Evolutionary conservation across 2,113 vertebrate species (phyloP).

Genomic region (Hypocryptadius cinnamomeus): DNA sequence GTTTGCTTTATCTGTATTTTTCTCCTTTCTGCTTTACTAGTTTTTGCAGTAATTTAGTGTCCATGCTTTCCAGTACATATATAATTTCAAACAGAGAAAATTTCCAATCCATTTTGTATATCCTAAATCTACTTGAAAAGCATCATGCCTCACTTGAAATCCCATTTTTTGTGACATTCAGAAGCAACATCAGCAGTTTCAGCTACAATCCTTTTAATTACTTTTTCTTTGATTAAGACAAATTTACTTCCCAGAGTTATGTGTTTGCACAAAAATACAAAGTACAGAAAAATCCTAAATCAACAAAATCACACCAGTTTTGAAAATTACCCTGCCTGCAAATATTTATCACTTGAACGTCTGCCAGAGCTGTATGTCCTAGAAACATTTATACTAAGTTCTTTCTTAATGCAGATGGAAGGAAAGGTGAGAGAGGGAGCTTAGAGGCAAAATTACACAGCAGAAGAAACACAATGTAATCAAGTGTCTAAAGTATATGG

Average conservation of each 20-base stretch:
- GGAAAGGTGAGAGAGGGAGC: neutral
- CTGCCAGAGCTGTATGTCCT: neutral
- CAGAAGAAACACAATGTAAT: neutral
- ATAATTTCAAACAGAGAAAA: neutral
- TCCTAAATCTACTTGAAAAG: neutral
- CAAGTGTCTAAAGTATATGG: neutral
- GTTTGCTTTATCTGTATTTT: neutral
- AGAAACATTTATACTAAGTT: neutral
- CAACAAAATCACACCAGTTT: neutral
- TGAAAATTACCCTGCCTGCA: neutral
- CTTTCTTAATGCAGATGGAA: neutral
- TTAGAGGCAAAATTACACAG: neutral
- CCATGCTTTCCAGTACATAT: neutral
- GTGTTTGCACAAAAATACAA: neutral
- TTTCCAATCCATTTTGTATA: neutral
- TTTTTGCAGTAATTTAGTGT: neutral
- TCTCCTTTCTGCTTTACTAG: neutral
- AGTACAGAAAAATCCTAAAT: neutral
- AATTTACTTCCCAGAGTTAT: neutral
- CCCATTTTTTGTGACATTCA: neutral
- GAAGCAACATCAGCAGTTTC: neutral
- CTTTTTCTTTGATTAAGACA: constrained; percentile 12
- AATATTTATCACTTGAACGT: constrained; percentile 23
- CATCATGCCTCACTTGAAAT: neutral
- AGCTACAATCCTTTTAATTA: constrained; percentile 1